Evolutionary conservation across 2,113 vertebrate genomes (phyloP), one percentile per base, ranked within the genome.

Genomic region (Chaenocephalus aceratus): DNA sequence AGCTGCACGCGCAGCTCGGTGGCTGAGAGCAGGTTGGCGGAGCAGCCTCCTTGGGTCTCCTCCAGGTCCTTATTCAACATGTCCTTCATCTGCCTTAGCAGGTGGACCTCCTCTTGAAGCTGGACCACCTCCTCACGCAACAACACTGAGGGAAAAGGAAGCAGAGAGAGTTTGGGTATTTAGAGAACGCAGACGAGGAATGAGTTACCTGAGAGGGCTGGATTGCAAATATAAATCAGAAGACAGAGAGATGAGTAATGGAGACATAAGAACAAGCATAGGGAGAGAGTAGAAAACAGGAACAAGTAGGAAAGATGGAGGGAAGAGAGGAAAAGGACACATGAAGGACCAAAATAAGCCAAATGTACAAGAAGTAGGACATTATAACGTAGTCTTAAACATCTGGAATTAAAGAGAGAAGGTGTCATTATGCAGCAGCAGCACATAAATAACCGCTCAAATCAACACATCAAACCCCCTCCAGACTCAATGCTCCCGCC

Each of bases 1-100:
- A 99, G 95, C 94, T 99, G 98, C 83, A 98, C 96, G 76, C 96
- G 96, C 75, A 99, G 97, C 92, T 98, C 97, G 0, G 97, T 96
- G 90, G 97, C 96, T 0, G 97, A 97, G 61, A 99, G 96, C 66
- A 97, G 92, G 89, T 97, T 96, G 0, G 97, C 90, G 0, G 96
- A 96, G 62, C 96, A 97, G 92, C 96, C 95, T 30, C 96, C 96
- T 5, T 97, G 97, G 0, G 96, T 96, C 67, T 99, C 97, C 87
- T 98, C 97, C 92, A 99, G 94, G 88, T 99, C 98, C 87, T 97
- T 98, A 0, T 95, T 95, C 89, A 99, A 87, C 97, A 98, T 95
- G 86, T 99, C 98, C 96, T 98, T 99, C 97, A 98, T 98, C 94
- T 99, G 97, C 77, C 97, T 95, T 83, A 99, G 96, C 91, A 99